phyloP scores from a whole-genome alignment of 2,888 invertebrate genomes.

The Caenorhabditis afra region DNA sequence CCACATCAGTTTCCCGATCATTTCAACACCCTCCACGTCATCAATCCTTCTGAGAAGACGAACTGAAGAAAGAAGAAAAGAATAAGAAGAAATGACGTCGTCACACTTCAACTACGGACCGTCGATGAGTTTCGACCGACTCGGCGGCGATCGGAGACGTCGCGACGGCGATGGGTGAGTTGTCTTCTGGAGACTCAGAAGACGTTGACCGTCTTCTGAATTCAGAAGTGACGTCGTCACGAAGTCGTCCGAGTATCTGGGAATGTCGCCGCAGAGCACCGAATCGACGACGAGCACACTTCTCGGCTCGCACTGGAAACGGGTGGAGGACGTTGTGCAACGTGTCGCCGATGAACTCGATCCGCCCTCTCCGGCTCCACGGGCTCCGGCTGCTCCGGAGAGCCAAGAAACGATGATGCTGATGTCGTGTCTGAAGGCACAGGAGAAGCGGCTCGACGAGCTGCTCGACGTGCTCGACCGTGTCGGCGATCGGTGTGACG shows the following conservation, averaged over 20 bases:
- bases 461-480: too few species aligned
- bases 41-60: neutral
- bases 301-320: constrained; percentile 42
- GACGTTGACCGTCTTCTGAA: too few species aligned
- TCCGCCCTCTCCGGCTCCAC: neutral
- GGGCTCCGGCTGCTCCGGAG: neutral
- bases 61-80: constrained; percentile 16
- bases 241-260: constrained; percentile 20
- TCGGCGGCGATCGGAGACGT: neutral
- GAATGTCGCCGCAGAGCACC: neutral
- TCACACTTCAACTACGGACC: constrained; percentile 39
- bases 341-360: neutral
- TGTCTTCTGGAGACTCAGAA: too few species aligned
- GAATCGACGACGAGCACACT: constrained; percentile 2
- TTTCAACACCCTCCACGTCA: too few species aligned
- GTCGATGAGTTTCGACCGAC: constrained; percentile 10
- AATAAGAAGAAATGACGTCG: too few species aligned
- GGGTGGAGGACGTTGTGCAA: constrained; percentile 1
- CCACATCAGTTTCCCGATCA: too few species aligned
- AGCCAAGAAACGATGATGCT: neutral
- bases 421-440: too few species aligned
- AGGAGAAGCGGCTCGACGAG: too few species aligned
- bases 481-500: too few species aligned
- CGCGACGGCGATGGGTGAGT: neutral
- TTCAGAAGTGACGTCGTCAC: too few species aligned